Evolutionary conservation across 30 jellyfish, hydroid and myxozoan species (phyloP).

Genomic region (Pelagia noctiluca): DNA sequence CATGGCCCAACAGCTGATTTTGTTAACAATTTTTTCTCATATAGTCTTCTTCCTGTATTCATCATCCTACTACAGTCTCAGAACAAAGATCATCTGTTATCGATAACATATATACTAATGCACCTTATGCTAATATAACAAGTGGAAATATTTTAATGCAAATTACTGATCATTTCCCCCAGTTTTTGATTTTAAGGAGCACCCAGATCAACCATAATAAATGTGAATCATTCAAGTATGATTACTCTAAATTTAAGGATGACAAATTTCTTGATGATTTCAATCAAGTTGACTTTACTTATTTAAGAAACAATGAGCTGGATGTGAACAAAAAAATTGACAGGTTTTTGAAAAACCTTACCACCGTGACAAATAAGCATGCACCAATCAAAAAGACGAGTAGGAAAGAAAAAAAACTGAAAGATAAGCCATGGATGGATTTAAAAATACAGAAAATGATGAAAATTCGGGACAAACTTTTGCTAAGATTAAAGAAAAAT

Average conservation of each 20-base stretch:
- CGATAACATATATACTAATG: conserved; percentile 33
- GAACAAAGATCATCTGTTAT: conserved; percentile 1
- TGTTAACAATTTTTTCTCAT: conserved; percentile 21
- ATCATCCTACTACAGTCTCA: conserved; percentile 22
- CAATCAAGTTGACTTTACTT: background rate
- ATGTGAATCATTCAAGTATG: conserved; percentile 18
- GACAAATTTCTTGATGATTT: conserved; percentile 12
- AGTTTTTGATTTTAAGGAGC: no score
- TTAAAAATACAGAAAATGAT: conserved; percentile 20
- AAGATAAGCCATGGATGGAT: conserved; percentile 38
- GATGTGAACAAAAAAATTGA: conserved; percentile 13
- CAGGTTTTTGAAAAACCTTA: conserved; percentile 17
- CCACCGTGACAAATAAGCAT: conserved; percentile 23
- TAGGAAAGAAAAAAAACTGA: conserved; percentile 27
- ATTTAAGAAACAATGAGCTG: background rate
- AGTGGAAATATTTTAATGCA: no score
- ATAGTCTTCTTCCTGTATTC: conserved; percentile 5
- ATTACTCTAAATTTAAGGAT: no score
- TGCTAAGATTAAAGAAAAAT: conserved; percentile 24
- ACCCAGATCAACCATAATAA: conserved; percentile 14
- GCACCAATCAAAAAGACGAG: conserved; percentile 45
- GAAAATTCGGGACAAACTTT: conserved; percentile 31
- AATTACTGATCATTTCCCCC: no score
- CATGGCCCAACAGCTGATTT: conserved; percentile 33
- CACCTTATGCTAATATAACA: conserved; percentile 30